These are phyloP conservation scores for Rhagonycha fulva DNA, from an alignment of 2,888 invertebrate species.

Conservation along the genomic window DNA sequence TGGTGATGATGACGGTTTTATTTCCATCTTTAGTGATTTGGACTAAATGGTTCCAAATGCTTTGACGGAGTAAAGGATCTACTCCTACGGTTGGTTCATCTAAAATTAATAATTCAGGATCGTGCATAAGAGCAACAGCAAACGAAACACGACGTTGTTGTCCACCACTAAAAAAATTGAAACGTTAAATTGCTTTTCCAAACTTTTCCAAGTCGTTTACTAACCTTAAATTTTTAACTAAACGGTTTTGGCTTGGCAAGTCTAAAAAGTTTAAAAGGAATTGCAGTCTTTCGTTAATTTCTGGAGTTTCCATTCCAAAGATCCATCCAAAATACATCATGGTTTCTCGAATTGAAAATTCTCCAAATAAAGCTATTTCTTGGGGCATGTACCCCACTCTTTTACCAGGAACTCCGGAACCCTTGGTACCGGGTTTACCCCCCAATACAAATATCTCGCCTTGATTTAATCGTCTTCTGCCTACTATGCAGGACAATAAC, in stretches of 20 bases:
- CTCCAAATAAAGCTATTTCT: conserved; percentile 87
- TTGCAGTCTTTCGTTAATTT: conserved; percentile 79
- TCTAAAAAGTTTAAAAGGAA: conserved; percentile 90
- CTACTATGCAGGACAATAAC: conserved; percentile 89
- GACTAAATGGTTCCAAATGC: conserved; percentile 93
- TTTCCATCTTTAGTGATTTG: conserved; percentile 87
- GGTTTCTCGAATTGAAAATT: conserved; percentile 92
- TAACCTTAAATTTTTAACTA: conserved; percentile 73
- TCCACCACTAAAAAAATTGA: conserved; percentile 70
- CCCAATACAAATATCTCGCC: conserved; percentile 90
- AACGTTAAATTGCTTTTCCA: too few species aligned
- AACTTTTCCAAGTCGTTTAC: too few species aligned
- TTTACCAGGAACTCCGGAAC: conserved; percentile 87
- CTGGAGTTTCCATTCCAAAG: conserved; percentile 85
- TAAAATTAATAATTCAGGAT: conserved; percentile 87
- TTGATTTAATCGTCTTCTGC: conserved; percentile 79
- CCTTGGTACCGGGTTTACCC: conserved; percentile 84
- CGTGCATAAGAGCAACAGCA: conserved; percentile 90
- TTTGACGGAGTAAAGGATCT: conserved; percentile 85
- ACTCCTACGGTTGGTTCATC: conserved; percentile 95
- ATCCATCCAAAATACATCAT: conserved; percentile 97
- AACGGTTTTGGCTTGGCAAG: conserved; percentile 82
- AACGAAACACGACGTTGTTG: conserved; percentile 91
- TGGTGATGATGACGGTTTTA: conserved; percentile 90
- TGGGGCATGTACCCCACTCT: conserved; percentile 96